phyloP scores from a whole-genome alignment of 2,113 vertebrate genomes.

The Herpetotheres cachinnans region DNA sequence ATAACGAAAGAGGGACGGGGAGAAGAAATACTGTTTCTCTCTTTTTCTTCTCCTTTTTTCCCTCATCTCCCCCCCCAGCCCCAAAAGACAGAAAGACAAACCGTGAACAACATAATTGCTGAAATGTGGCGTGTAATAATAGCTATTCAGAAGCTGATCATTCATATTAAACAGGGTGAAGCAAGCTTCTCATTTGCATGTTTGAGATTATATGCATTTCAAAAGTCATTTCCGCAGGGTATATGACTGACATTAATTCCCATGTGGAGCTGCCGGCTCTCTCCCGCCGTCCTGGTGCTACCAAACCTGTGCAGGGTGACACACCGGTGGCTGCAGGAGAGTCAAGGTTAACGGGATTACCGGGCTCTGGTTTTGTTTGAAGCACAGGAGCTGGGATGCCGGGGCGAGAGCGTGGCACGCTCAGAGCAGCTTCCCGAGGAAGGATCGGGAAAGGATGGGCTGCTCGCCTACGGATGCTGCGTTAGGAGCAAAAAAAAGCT shows the following conservation, averaged over 20 bases:
- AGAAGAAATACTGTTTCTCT: background rate
- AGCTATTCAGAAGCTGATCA: slow-evolving; percentile 97
- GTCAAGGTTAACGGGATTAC: slow-evolving; percentile 5
- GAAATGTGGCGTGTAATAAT: slow-evolving; percentile 98
- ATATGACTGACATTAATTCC: slow-evolving; percentile 97
- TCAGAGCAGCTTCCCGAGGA: background rate
- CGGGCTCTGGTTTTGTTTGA: background rate
- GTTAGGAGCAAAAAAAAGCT: background rate
- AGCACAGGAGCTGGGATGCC: background rate
- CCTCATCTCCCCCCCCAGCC: background rate
- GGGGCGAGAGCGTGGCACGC: accelerated
- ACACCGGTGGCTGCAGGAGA: background rate
- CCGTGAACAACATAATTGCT: slow-evolving; percentile 95
- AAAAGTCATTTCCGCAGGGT: slow-evolving; percentile 99
- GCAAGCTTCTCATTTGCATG: slow-evolving; percentile 99
- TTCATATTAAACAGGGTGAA: slow-evolving; percentile 99
- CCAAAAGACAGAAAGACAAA: slow-evolving; percentile 80
- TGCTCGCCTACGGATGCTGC: background rate
- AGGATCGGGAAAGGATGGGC: background rate
- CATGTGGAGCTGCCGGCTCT: slow-evolving; percentile 79
- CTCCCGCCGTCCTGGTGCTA: slow-evolving; percentile 81
- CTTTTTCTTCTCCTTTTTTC: background rate
- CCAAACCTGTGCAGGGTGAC: slow-evolving; percentile 4
- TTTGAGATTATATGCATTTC: slow-evolving; percentile 99
- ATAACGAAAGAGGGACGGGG: background rate